A percentile compares a stretch with the other conserved stretches of the same genome.
These are phyloP conservation scores for Toxotes jaculatrix DNA, from an alignment of 2,113 vertebrate genomes.

Conservation along the genomic window DNA sequence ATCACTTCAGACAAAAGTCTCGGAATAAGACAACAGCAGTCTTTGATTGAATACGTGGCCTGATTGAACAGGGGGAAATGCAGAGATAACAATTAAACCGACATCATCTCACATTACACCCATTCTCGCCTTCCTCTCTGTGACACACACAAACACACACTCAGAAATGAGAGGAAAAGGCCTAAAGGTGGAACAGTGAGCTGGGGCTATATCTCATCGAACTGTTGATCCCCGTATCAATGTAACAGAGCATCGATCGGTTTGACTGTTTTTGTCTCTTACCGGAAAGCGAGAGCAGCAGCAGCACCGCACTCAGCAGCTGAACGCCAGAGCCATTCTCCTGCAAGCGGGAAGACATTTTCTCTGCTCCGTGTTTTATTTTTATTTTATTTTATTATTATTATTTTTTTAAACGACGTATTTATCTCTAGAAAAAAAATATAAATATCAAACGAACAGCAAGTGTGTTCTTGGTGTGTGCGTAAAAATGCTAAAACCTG, in stretches of 20 bases:
- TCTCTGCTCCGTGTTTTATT: constrained; percentile 20
- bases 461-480: constrained; percentile 5
- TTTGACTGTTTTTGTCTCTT: constrained; percentile 53
- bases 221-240: constrained; percentile 35
- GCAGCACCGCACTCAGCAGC: constrained; percentile 68
- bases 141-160: background rate
- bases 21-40: background rate
- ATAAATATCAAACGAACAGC: background rate
- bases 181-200: no score
- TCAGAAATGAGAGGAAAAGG: background rate
- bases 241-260: constrained; percentile 18
- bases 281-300: constrained; percentile 76
- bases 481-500: constrained; percentile 52
- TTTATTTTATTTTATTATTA: no score
- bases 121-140: background rate
- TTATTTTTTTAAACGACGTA: background rate
- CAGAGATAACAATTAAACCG: background rate
- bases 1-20: background rate
- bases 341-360: constrained; percentile 68
- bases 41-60: background rate
- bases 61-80: constrained; percentile 2
- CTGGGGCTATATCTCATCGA: background rate
- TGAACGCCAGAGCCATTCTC: constrained; percentile 55
- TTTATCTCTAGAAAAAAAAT: background rate
- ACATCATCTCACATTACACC: constrained; percentile 15